These are phyloP conservation scores for Anoura caudifer DNA, from an alignment of 2,113 vertebrate genomes.

Conservation along the genomic window DNA sequence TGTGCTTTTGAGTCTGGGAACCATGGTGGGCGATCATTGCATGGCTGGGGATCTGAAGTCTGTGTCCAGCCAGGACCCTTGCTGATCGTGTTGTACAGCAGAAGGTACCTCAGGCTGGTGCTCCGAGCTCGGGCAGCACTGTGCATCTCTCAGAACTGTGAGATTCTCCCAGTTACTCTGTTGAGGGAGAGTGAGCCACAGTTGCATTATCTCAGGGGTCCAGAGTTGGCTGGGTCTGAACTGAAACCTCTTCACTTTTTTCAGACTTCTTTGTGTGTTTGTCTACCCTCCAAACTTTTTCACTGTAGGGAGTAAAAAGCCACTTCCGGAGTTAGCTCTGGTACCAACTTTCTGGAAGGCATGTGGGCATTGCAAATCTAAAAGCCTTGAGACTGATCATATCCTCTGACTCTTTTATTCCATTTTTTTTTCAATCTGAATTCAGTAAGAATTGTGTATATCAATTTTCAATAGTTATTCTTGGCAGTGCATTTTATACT, in stretches of 20 bases:
- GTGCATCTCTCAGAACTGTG: background rate
- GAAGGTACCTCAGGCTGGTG: background rate
- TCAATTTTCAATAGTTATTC: slow-evolving; percentile 38
- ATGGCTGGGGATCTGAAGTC: background rate
- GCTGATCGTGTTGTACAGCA: background rate
- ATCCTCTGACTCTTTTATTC: background rate
- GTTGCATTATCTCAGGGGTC: background rate
- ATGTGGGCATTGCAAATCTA: background rate
- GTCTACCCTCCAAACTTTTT: background rate
- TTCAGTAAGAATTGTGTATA: background rate
- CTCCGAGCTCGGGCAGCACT: background rate
- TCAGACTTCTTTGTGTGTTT: background rate
- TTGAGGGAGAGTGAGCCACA: background rate
- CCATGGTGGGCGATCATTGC: background rate
- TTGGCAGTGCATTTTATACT: background rate
- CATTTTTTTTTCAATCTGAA: background rate
- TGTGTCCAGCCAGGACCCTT: background rate
- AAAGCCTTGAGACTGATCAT: background rate
- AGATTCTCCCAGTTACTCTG: background rate
- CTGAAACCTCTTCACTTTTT: background rate
- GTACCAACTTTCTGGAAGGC: background rate
- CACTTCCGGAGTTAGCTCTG: background rate
- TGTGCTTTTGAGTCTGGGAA: background rate
- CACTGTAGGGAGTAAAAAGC: background rate
- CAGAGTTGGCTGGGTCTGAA: background rate